Evolutionary conservation across 2,888 invertebrate species (phyloP).

Genomic region (Hofmannophila pseudospretella): DNA sequence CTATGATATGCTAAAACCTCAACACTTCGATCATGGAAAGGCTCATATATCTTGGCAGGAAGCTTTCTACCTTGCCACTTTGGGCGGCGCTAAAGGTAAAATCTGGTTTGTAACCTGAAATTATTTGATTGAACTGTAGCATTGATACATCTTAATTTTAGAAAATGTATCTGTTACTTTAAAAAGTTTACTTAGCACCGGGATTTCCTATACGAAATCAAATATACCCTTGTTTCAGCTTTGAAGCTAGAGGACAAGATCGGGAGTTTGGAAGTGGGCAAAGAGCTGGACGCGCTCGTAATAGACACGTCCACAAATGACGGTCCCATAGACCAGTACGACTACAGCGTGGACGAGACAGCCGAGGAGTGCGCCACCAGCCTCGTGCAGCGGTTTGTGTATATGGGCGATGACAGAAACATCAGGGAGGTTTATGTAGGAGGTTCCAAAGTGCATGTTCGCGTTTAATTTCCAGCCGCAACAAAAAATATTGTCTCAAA

Average conservation of each 20-base stretch:
- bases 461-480: no score
- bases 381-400: conserved; percentile 86
- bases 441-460: conserved; percentile 71
- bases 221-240: conserved; percentile 78
- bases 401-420: conserved; percentile 90
- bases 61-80: conserved; percentile 89
- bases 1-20: conserved; percentile 72
- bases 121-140: no score
- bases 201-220: no score
- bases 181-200: no score
- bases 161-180: no score
- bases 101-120: no score
- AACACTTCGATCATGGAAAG: no score
- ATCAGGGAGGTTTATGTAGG: conserved; percentile 86
- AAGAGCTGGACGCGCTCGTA: conserved; percentile 92
- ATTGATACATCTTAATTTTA: no score
- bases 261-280: conserved; percentile 88
- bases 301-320: conserved; percentile 79
- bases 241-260: conserved; percentile 83
- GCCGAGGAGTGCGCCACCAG: conserved; percentile 71
- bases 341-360: conserved; percentile 21
- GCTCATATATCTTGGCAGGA: conserved; percentile 83
- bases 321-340: conserved; percentile 73
- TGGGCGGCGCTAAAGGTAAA: conserved; percentile 89
- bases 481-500: no score